Evolutionary conservation across 2,888 invertebrate genomes (phyloP), one percentile per base, ranked within the genome.

Genomic region (Drosophila picticornis): DNA sequence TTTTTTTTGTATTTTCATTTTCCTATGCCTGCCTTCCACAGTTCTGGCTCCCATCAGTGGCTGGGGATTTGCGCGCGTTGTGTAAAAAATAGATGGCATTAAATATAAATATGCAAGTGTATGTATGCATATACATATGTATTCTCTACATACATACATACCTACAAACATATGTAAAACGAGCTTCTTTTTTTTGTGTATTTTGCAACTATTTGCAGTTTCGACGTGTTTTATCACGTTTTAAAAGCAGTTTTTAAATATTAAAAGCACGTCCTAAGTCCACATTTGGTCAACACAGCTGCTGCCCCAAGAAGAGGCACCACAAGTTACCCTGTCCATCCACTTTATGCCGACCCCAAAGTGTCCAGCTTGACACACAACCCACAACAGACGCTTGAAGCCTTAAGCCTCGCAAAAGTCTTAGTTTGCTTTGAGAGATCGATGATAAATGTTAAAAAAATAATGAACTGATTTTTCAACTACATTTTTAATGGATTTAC

Each of bases 211-310:
- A 79, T 88, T 84, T 86, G 80, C 76, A 78, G 82, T 75, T 83
- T 80, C 76, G 90, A 86, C 88, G 90, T 91, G 84, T 91, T 91
- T 91, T 92, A 91, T 92, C 90, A 85, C 90, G 82, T 91, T 90
- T 83, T 84, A 84, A 91, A 81, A 90, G 87, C 87, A 84, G 88
- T 88, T 90, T 85, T 86, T 86, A 88, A 91, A 91, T 90, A 91
- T 91, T 90, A 91, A 92, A 91, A 91, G 85, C 91, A 92, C 90
- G 90, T 92, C 88, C 91, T 89, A 90, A 91, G 91, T 90, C 88
- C 85, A 87, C 89, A 87, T 83, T 84, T 83, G 88, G 88, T 83
- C 80, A 76, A 75, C 77, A 77, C 86, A 86, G 77, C 78, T 80
- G 87, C 69, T 77, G 66, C 57, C 50, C 43, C 46, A 46, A 31